Evolutionary conservation across 1,140 invertebrate species (phyloP).

Genomic region (Uloborus diversus): DNA sequence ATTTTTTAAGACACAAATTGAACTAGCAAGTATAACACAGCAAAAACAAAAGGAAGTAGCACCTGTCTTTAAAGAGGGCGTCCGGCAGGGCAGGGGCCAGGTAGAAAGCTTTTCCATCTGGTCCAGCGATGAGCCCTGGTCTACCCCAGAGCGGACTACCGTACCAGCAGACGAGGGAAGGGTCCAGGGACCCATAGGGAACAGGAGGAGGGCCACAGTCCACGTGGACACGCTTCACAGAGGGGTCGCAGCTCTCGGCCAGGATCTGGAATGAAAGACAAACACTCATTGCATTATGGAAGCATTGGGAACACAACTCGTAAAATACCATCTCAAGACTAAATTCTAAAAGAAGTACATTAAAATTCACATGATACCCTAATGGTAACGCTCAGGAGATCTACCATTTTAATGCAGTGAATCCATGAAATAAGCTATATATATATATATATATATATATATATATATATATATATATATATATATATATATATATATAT

Average conservation of each 20-base stretch:
- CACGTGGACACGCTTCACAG: conserved; percentile 12
- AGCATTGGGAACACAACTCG: no score
- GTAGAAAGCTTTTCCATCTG: conserved; percentile 43
- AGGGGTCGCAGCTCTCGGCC: conserved; percentile 33
- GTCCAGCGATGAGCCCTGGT: conserved; percentile 48
- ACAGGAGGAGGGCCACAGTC: conserved; percentile 29
- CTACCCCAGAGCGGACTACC: conserved; percentile 30
- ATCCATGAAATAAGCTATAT: no score
- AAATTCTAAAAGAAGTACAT: no score
- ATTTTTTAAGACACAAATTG: not conserved
- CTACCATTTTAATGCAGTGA: no score
- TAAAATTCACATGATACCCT: no score
- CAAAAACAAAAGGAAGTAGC: not conserved
- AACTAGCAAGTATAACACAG: not conserved
- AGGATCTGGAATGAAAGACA: conserved; percentile 32
- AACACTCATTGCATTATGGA: no score
- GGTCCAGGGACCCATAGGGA: conserved; percentile 36
- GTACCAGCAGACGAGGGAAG: conserved; percentile 42
- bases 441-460: no score
- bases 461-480: no score
- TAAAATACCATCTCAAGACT: no score
- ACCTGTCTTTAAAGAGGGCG: conserved; percentile 39
- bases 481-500: no score
- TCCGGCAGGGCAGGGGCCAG: conserved; percentile 30
- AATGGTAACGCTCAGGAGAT: no score